Percentiles rank a stretch among this genome's conserved stretches.
Evolutionary conservation across 2,113 vertebrate genomes (phyloP).

Genomic region (Charadrius vociferus): DNA sequence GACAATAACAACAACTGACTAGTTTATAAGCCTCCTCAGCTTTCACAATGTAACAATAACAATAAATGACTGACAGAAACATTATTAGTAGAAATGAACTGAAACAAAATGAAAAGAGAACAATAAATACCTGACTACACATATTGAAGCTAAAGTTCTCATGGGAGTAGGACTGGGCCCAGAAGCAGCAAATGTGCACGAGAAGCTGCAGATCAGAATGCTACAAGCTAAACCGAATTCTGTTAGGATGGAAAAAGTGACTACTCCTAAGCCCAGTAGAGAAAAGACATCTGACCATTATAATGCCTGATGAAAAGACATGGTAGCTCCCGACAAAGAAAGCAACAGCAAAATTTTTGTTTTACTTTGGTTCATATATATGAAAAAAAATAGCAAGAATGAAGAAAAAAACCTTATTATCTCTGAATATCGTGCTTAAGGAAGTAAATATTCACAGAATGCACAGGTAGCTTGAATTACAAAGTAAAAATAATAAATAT

Average conservation of each 20-base stretch:
- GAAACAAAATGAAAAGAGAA: slow-evolving; percentile 1
- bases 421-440: not conserved
- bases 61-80: not conserved
- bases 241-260: not conserved
- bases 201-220: not conserved
- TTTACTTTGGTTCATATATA: not conserved
- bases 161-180: not conserved
- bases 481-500: not conserved
- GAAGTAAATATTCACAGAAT: not conserved
- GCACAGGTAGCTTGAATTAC: not conserved
- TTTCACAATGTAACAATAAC: not conserved
- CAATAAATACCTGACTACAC: not conserved
- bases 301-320: not conserved
- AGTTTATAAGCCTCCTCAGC: not conserved
- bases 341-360: not conserved
- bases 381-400: not conserved
- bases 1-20: not conserved
- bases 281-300: not conserved
- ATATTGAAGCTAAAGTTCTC: not conserved
- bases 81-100: not conserved
- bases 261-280: not conserved
- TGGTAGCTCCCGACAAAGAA: not conserved
- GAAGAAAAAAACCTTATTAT: not conserved
- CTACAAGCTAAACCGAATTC: not conserved
- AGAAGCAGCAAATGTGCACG: not conserved